phyloP scores from a whole-genome alignment of 1,140 invertebrate genomes.

The Drosophila tropicalis region DNA sequence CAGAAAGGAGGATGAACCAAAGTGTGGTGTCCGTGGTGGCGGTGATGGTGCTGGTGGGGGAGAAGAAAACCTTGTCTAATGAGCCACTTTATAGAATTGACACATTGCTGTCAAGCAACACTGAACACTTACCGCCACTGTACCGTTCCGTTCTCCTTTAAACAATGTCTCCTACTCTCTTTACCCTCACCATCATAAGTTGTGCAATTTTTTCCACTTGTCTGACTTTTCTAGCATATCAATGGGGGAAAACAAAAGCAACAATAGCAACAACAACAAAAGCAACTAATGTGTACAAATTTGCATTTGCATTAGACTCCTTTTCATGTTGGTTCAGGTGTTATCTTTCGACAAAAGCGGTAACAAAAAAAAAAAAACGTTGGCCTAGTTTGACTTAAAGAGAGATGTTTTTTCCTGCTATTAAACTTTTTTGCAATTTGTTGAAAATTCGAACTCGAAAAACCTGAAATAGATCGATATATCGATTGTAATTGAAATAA shows the following conservation, averaged over 20 bases:
- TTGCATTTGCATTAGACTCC: constrained; percentile 24
- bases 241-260: constrained; percentile 38
- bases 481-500: no score
- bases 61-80: constrained; percentile 57
- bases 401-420: no score
- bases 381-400: background rate
- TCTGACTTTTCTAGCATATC: constrained; percentile 69
- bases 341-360: background rate
- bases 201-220: constrained; percentile 62
- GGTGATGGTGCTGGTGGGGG: background rate
- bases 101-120: constrained; percentile 79
- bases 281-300: constrained; percentile 41
- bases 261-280: constrained; percentile 2
- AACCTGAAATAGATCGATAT: background rate
- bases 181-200: background rate
- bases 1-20: background rate
- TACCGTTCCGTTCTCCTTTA: constrained; percentile 5
- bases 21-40: background rate
- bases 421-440: background rate
- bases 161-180: background rate
- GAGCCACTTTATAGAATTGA: constrained; percentile 79
- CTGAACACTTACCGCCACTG: constrained; percentile 35
- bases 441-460: background rate
- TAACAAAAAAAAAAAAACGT: background rate
- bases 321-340: constrained; percentile 13